phyloP scores from a whole-genome alignment of 1,140 invertebrate species.

The Phortica variegata region DNA sequence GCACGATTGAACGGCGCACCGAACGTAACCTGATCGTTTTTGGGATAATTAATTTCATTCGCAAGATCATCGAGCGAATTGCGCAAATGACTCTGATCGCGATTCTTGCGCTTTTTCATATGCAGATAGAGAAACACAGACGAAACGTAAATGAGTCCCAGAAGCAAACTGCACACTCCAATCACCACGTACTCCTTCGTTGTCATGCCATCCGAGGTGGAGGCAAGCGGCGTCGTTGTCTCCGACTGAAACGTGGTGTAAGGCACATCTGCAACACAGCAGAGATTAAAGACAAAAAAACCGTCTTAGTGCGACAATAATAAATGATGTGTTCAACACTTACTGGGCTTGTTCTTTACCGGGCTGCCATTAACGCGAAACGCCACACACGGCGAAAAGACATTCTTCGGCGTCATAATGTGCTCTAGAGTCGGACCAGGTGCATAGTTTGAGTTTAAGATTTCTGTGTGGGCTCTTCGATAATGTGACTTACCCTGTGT shows the following conservation, averaged over 20 bases:
- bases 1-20: constrained; percentile 40
- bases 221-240: constrained; percentile 60
- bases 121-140: constrained; percentile 80
- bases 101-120: constrained; percentile 61
- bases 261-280: constrained; percentile 64
- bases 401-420: constrained; percentile 40
- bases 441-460: not conserved
- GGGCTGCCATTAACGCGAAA: constrained; percentile 81
- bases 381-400: constrained; percentile 81
- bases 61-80: constrained; percentile 38
- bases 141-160: constrained; percentile 80
- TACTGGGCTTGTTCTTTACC: constrained; percentile 67
- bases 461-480: not conserved
- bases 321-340: constrained; percentile 34
- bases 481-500: constrained; percentile 25
- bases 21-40: constrained; percentile 54
- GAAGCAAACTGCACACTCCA: constrained; percentile 73
- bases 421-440: constrained; percentile 17
- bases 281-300: not conserved
- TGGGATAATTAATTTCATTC: constrained; percentile 50
- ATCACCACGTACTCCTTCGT: constrained; percentile 78
- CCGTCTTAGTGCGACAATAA: not conserved
- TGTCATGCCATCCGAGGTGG: constrained; percentile 60
- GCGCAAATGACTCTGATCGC: constrained; percentile 37
- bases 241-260: constrained; percentile 75